These are phyloP conservation scores for Falco naumanni DNA, from an alignment of 2,797 vertebrate species.

Conservation along the genomic window DNA sequence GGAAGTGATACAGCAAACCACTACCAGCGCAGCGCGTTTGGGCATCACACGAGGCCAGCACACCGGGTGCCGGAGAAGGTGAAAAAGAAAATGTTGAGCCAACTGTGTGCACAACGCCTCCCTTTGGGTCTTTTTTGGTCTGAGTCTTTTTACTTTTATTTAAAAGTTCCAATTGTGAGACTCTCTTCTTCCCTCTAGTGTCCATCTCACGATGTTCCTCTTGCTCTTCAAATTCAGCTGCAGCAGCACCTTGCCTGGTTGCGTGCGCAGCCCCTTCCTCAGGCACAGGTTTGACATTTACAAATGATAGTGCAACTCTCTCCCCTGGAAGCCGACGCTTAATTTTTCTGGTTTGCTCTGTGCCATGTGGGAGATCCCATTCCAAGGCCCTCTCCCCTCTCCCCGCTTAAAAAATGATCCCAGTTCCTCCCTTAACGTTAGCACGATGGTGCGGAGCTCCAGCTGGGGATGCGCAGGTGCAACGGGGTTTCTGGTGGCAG, in stretches of 20 bases:
- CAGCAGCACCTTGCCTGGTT: rapidly evolving
- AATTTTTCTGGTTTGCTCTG: not conserved
- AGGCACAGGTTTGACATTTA: not conserved
- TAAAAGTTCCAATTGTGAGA: not conserved
- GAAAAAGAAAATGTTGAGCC: not conserved
- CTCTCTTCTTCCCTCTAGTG: slow-evolving; percentile 52
- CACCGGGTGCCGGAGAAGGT: not conserved
- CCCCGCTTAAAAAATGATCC: not conserved
- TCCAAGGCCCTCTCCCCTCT: not conserved
- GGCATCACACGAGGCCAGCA: not conserved
- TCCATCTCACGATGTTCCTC: not conserved
- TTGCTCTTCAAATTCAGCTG: not conserved
- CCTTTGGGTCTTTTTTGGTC: too few species aligned
- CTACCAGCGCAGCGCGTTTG: not conserved
- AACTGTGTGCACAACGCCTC: not conserved
- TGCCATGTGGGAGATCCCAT: not conserved
- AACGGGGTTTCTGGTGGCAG: not conserved
- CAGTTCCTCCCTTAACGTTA: not conserved
- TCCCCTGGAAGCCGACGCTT: not conserved
- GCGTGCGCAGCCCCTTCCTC: not conserved
- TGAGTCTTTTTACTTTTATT: not conserved
- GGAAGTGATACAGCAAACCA: not conserved
- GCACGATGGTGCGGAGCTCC: rapidly evolving
- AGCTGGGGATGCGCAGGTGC: rapidly evolving
- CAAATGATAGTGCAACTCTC: not conserved